A percentile compares a stretch with the other conserved stretches of the same genome.
These are phyloP conservation scores for Brachionus calyciflorus DNA, from an alignment of 1,140 invertebrate species.

Conservation along the genomic window DNA sequence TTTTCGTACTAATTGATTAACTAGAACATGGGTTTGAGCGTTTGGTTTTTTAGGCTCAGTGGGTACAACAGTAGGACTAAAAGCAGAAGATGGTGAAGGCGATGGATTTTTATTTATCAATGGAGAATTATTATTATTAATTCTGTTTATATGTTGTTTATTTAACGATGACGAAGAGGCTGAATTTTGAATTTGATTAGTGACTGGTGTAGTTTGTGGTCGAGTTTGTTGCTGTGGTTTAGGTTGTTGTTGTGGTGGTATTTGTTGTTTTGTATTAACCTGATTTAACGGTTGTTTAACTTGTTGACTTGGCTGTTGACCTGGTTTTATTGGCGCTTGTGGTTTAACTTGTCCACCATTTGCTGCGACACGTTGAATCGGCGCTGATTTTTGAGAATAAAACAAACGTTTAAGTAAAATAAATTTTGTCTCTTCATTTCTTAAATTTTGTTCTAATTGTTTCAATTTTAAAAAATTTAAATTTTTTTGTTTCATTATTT, in stretches of 20 bases:
- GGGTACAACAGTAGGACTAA: not conserved
- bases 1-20: constrained; percentile 34
- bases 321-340: too few species aligned
- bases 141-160: not conserved
- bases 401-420: constrained; percentile 17
- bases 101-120: not conserved
- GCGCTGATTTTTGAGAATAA: not conserved
- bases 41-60: not conserved
- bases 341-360: not conserved
- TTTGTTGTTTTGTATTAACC: not conserved
- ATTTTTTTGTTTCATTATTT: too few species aligned
- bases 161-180: not conserved
- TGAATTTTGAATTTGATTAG: not conserved
- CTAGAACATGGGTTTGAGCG: constrained; percentile 14
- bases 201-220: not conserved
- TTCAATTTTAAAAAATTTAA: not conserved
- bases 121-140: not conserved
- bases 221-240: not conserved
- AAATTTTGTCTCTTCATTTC: constrained; percentile 34
- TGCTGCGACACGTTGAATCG: not conserved
- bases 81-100: not conserved
- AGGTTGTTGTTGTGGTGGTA: not conserved
- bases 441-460: not conserved
- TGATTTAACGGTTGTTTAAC: too few species aligned
- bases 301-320: too few species aligned